Percentiles rank a stretch among this genome's conserved stretches.
These are phyloP conservation scores for Formicarius rufipectus DNA, from an alignment of 2,113 vertebrate species.

Conservation along the genomic window DNA sequence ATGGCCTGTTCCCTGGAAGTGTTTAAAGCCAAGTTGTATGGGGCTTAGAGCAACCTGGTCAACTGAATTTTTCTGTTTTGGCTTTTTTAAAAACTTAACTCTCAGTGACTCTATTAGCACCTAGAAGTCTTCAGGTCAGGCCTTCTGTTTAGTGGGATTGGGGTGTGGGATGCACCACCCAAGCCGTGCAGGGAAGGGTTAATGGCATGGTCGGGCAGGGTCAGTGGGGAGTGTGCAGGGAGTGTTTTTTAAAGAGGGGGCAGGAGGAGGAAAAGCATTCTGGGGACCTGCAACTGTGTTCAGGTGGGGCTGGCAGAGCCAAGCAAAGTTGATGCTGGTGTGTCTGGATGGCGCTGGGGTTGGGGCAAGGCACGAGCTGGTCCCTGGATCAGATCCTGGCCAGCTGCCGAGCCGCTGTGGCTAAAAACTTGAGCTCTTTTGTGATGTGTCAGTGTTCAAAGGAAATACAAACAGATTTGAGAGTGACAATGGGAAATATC, in stretches of 20 bases:
- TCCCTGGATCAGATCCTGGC: no score
- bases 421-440: not conserved
- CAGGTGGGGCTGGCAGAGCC: rapidly evolving
- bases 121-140: not conserved
- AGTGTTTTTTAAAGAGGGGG: not conserved
- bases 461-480: no score
- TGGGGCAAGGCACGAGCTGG: rapidly evolving
- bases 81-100: not conserved
- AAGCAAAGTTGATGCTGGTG: rapidly evolving
- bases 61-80: not conserved
- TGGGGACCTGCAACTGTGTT: rapidly evolving
- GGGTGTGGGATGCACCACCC: no score
- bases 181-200: no score
- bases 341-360: not conserved
- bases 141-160: rapidly evolving
- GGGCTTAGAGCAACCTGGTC: not conserved
- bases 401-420: rapidly evolving
- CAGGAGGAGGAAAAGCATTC: rapidly evolving
- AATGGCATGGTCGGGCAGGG: no score
- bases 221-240: no score
- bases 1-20: not conserved
- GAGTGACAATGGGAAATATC: rapidly evolving
- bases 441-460: not conserved
- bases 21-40: not conserved
- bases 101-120: no score